These are phyloP conservation scores for Pangasianodon hypophthalmus DNA, from an alignment of 2,113 vertebrate genomes.

Conservation along the genomic window DNA sequence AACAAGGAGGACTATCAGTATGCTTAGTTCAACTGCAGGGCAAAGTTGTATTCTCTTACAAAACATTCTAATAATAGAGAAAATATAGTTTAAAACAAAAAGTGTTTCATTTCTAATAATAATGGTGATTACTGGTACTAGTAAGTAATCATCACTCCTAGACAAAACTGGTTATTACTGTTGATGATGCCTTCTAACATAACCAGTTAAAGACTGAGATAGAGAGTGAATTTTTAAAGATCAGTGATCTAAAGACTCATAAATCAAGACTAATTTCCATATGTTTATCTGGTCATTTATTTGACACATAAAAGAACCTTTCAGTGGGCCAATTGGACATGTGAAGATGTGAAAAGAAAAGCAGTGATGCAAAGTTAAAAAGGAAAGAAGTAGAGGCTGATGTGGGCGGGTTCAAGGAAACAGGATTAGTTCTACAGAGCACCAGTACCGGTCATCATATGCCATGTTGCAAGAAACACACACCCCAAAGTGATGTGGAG, in stretches of 20 bases:
- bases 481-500: conserved; percentile 32
- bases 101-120: background rate
- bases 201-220: background rate
- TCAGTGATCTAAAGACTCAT: background rate
- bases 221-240: background rate
- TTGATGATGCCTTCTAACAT: background rate
- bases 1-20: background rate
- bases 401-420: conserved; percentile 40
- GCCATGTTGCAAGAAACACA: conserved; percentile 44
- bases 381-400: background rate
- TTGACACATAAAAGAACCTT: conserved; percentile 2
- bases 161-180: background rate
- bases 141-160: no score
- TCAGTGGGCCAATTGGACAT: background rate
- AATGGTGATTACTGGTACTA: background rate
- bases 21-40: background rate
- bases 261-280: conserved; percentile 10
- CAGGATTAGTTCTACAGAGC: conserved; percentile 55
- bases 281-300: background rate
- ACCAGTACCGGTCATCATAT: conserved; percentile 44
- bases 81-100: background rate
- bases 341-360: conserved; percentile 18
- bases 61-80: background rate
- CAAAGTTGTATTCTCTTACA: background rate
- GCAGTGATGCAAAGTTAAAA: conserved; percentile 2